These are phyloP conservation scores for Pyralis farinalis DNA, from an alignment of 2,888 invertebrate species.

Conservation along the genomic window DNA sequence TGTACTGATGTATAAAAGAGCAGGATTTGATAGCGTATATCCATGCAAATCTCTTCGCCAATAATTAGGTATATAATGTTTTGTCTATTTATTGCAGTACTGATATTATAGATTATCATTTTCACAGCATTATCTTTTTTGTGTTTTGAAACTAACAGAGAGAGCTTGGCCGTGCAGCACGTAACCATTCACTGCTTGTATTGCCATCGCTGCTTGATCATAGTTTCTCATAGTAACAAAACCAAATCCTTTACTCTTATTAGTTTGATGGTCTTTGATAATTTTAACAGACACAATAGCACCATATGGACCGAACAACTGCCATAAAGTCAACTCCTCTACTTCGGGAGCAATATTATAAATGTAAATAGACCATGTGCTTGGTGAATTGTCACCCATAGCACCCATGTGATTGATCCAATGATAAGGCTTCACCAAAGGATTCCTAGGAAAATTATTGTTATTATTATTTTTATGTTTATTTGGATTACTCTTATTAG, in stretches of 20 bases:
- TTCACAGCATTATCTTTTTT: conserved; percentile 77
- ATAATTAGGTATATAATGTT: conserved; percentile 48
- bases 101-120: conserved; percentile 71
- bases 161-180: conserved; percentile 71
- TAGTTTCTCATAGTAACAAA: conserved; percentile 80
- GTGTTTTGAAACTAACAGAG: conserved; percentile 78
- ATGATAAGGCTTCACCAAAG: conserved; percentile 70
- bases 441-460: conserved; percentile 69
- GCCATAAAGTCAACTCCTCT: conserved; percentile 76
- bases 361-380: conserved; percentile 79
- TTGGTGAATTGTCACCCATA: conserved; percentile 71
- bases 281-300: conserved; percentile 80
- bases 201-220: conserved; percentile 78
- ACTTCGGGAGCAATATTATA: conserved; percentile 78
- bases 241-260: conserved; percentile 79
- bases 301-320: conserved; percentile 79
- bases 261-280: conserved; percentile 77
- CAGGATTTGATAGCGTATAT: conserved; percentile 45
- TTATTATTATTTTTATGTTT: conserved; percentile 76
- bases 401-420: conserved; percentile 77
- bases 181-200: conserved; percentile 76
- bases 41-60: conserved; percentile 56
- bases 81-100: conserved; percentile 75
- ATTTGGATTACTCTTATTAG: conserved; percentile 79
- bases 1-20: conserved; percentile 32